phyloP scores from a whole-genome alignment of 1,140 invertebrate genomes.

The Zaprionus africanus region DNA sequence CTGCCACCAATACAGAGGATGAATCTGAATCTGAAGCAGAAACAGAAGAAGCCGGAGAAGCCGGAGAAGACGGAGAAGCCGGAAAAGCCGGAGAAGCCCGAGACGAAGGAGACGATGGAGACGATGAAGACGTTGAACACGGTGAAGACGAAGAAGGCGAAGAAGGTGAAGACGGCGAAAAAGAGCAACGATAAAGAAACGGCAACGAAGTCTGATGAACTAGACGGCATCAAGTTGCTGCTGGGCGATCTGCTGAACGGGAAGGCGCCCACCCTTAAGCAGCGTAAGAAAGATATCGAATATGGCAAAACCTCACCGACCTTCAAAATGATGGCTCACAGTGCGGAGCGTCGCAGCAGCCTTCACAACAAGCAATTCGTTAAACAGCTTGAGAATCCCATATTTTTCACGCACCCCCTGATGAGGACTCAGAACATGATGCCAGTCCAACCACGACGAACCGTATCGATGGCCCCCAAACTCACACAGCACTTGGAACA shows the following conservation, averaged over 20 bases:
- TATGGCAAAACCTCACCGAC: slow-evolving; percentile 17
- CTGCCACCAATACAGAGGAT: too few species aligned
- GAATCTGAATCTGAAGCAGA: too few species aligned
- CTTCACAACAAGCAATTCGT: slow-evolving; percentile 5
- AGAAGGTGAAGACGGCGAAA: too few species aligned
- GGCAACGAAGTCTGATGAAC: not conserved
- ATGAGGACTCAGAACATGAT: not conserved
- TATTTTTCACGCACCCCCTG: slow-evolving; percentile 1
- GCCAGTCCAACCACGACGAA: not conserved
- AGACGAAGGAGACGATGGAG: not conserved
- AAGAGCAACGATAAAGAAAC: too few species aligned
- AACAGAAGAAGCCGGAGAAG: not conserved
- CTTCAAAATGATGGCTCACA: slow-evolving; percentile 12
- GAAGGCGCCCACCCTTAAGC: not conserved
- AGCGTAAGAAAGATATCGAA: not conserved
- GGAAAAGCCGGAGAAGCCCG: not conserved
- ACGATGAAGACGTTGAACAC: too few species aligned
- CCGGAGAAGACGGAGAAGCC: not conserved
- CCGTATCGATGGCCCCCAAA: not conserved
- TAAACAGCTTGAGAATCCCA: slow-evolving; percentile 11
- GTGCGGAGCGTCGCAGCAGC: slow-evolving; percentile 12
- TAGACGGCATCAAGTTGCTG: slow-evolving; percentile 1
- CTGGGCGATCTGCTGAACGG: slow-evolving; percentile 25
- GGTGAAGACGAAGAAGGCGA: not conserved
- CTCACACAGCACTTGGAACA: not conserved